Evolutionary conservation across 2,888 invertebrate species (phyloP).

Genomic region (Deladenus siricidicola): DNA sequence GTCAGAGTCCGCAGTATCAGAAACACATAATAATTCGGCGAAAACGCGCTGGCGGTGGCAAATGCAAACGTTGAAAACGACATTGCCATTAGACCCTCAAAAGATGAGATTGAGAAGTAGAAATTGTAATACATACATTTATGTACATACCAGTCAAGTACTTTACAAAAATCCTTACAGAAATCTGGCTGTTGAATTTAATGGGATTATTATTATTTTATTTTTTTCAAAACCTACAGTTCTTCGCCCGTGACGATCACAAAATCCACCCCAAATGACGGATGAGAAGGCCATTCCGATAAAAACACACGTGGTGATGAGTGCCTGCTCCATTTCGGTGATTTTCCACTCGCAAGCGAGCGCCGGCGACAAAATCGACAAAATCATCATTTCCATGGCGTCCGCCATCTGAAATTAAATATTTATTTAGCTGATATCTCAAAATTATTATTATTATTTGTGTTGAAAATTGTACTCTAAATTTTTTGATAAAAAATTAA

Average conservation of each 20-base stretch:
- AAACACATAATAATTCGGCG: not conserved
- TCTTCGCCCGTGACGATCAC: constrained; percentile 61
- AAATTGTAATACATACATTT: too few relatives aligned
- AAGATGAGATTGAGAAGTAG: too few relatives aligned
- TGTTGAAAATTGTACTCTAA: too few relatives aligned
- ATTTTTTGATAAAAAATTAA: too few relatives aligned
- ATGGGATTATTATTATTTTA: too few relatives aligned
- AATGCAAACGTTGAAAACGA: not conserved
- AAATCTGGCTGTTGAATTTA: too few relatives aligned
- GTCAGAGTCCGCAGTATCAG: not conserved
- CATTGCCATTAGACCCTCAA: not conserved
- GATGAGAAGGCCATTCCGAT: constrained; percentile 93
- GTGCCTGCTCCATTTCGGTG: constrained; percentile 67
- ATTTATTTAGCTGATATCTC: too few relatives aligned
- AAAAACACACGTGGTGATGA: constrained; percentile 86
- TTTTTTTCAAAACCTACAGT: too few relatives aligned
- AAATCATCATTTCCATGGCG: constrained; percentile 94
- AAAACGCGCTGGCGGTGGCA: not conserved
- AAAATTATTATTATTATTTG: too few relatives aligned
- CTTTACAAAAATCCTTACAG: too few relatives aligned
- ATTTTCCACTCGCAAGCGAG: constrained; percentile 90
- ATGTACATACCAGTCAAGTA: too few relatives aligned
- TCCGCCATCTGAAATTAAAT: too few relatives aligned
- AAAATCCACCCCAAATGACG: constrained; percentile 87
- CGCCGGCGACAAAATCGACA: constrained; percentile 73